phyloP scores from a whole-genome alignment of 2,888 invertebrate species.

The Petrophora chlorosata region DNA sequence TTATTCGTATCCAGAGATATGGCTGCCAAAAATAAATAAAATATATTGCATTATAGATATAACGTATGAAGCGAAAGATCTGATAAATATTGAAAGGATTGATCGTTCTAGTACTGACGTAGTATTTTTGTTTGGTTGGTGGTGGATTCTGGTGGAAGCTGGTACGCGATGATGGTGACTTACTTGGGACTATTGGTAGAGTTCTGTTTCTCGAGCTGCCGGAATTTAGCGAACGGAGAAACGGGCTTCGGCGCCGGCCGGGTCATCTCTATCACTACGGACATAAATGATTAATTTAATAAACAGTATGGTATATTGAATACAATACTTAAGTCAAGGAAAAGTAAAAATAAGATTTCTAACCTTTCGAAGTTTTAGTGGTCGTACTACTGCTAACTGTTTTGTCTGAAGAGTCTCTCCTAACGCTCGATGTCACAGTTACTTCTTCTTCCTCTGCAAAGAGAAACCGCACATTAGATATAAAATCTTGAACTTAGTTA shows the following conservation, averaged over 20 bases:
- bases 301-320: too few relatives aligned
- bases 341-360: background rate
- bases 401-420: constrained; percentile 80
- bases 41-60: constrained; percentile 56
- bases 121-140: constrained; percentile 7
- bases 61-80: constrained; percentile 56
- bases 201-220: constrained; percentile 94
- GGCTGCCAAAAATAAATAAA: constrained; percentile 75
- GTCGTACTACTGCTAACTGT: constrained; percentile 83
- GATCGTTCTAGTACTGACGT: constrained; percentile 15
- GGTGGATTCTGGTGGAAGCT: constrained; percentile 3
- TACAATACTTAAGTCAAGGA: too few relatives aligned
- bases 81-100: constrained; percentile 25
- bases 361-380: constrained; percentile 85
- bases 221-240: constrained; percentile 96
- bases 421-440: constrained; percentile 76
- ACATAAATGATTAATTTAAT: constrained; percentile 4
- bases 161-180: constrained; percentile 49
- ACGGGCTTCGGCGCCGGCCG: constrained; percentile 86
- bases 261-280: constrained; percentile 82
- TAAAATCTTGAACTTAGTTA: background rate
- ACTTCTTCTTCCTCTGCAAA: constrained; percentile 77
- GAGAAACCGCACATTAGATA: constrained; percentile 20
- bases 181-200: constrained; percentile 92
- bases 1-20: constrained; percentile 72